phyloP scores from a whole-genome alignment of 2,888 invertebrate species.

The Suillia variegata region DNA sequence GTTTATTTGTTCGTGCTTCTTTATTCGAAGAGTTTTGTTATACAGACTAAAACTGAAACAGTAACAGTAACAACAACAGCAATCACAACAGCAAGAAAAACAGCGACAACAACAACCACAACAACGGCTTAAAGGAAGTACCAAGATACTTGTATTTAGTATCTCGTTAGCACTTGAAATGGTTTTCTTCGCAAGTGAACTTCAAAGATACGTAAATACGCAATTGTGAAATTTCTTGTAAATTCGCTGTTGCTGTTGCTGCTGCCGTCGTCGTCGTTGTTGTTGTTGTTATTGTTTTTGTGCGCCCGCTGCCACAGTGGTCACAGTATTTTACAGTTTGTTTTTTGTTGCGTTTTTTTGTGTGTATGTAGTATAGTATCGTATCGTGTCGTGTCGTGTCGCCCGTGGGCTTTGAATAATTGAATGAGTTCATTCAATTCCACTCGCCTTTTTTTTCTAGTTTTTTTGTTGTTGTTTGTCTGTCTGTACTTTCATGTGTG shows the following conservation, averaged over 20 bases:
- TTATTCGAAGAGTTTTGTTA: too few relatives aligned
- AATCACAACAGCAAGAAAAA: background rate
- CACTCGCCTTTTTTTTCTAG: background rate
- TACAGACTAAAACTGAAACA: too few relatives aligned
- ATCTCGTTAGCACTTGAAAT: constrained; percentile 43
- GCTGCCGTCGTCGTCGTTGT: constrained; percentile 12
- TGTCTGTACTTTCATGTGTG: background rate
- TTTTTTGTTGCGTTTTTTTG: background rate
- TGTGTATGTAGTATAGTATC: background rate
- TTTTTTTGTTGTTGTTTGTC: too few relatives aligned
- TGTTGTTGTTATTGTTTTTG: background rate
- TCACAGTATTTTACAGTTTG: background rate
- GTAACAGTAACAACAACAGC: background rate
- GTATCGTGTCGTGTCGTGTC: background rate
- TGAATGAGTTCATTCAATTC: constrained; percentile 2
- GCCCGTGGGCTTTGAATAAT: constrained; percentile 2
- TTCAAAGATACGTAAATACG: background rate
- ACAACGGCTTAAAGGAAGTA: background rate
- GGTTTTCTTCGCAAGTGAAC: constrained; percentile 25
- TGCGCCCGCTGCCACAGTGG: background rate
- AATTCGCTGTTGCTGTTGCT: constrained; percentile 15
- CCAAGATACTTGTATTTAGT: background rate
- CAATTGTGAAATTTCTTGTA: background rate
- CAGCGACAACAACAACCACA: background rate
- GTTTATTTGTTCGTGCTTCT: too few relatives aligned